A percentile compares a stretch with the other conserved stretches of the same genome.
These are phyloP conservation scores for Drosophila serrata DNA, from an alignment of 1,140 invertebrate genomes.

Conservation along the genomic window DNA sequence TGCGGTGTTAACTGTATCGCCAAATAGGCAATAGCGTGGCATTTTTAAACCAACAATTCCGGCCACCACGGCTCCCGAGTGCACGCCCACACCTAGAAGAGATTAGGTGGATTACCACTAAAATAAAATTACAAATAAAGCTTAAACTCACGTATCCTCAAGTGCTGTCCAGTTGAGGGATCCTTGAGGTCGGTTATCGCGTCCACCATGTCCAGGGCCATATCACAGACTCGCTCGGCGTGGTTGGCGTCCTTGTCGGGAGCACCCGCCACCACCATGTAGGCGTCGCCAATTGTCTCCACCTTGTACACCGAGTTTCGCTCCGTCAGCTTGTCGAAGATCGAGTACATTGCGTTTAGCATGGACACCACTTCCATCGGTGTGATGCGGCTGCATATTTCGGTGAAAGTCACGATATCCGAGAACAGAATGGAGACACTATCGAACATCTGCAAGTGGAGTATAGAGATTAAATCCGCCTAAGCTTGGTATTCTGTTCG, in stretches of 20 bases:
- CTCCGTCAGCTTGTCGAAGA: constrained; percentile 96
- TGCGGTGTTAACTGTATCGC: constrained; percentile 96
- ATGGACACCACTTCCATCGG: constrained; percentile 99
- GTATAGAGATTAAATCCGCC: neutral
- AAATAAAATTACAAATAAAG: neutral
- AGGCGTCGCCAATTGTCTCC: constrained; percentile 98
- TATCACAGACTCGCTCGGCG: constrained; percentile 97
- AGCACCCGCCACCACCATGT: constrained; percentile 98
- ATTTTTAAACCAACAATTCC: constrained; percentile 98
- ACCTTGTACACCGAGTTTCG: constrained; percentile 98
- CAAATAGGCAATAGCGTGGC: constrained; percentile 93
- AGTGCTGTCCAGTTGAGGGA: constrained; percentile 95
- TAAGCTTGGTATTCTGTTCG: neutral
- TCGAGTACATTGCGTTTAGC: constrained; percentile 97
- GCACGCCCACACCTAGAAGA: constrained; percentile 90
- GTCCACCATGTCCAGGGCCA: constrained; percentile 98
- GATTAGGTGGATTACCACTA: neutral
- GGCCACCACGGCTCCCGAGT: constrained; percentile 96
- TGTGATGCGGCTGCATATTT: constrained; percentile 97
- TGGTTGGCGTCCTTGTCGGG: constrained; percentile 96
- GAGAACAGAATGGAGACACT: constrained; percentile 98
- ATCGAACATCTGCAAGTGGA: constrained; percentile 92
- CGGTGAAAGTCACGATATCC: constrained; percentile 98
- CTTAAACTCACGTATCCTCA: constrained; percentile 90
- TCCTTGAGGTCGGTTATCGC: constrained; percentile 96